Conservation (phyloP, 2,797 vertebrate species). For the Toxotes lorentzi region DNA sequence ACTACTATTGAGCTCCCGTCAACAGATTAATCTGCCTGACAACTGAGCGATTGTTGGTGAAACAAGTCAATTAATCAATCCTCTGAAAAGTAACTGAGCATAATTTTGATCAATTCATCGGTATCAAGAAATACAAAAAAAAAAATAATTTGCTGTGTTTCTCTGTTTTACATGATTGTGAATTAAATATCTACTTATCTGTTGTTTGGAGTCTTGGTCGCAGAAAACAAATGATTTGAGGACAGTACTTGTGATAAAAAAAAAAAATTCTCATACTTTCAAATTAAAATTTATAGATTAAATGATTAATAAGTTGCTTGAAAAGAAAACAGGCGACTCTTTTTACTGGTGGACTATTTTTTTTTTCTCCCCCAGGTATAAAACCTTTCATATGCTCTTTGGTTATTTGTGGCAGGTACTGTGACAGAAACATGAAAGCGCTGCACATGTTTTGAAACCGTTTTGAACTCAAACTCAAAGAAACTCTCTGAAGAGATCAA, state of each 20-base stretch:
- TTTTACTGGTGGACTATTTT: background rate
- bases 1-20: background rate
- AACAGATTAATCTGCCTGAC: background rate
- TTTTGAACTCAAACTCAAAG: slow-evolving; percentile 64
- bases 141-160: background rate
- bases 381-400: slow-evolving; percentile 35
- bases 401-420: slow-evolving; percentile 36
- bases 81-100: background rate
- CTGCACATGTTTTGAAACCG: slow-evolving; percentile 56
- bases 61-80: background rate
- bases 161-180: too few relatives aligned
- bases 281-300: background rate
- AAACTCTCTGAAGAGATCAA: slow-evolving; percentile 55
- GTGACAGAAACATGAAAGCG: slow-evolving; percentile 60
- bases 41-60: background rate
- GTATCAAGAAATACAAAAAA: too few relatives aligned
- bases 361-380: background rate
- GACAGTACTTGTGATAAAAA: background rate
- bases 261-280: background rate
- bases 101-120: too few relatives aligned
- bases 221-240: too few relatives aligned
- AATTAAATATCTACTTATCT: background rate
- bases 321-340: slow-evolving; percentile 7
- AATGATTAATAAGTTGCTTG: background rate
- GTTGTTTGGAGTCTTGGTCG: background rate